Evolutionary conservation across 1,140 invertebrate species (phyloP).

Genomic region (Apis dorsata): DNA sequence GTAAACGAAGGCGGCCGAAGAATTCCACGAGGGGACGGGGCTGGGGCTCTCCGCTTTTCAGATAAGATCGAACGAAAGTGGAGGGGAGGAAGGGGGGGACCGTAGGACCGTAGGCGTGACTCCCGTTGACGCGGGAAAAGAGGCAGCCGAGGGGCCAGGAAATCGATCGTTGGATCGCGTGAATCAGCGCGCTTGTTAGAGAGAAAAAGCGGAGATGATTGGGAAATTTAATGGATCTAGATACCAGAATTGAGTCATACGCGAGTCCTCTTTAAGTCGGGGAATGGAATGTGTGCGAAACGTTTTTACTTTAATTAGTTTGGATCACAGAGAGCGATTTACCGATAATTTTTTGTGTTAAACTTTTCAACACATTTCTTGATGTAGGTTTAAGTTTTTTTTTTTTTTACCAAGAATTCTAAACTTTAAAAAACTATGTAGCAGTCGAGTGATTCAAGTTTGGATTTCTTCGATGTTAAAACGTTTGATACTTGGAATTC

Average conservation of each 20-base stretch:
- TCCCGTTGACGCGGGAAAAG: conserved; percentile 56
- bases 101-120: conserved; percentile 48
- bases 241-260: background rate
- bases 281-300: too few relatives aligned
- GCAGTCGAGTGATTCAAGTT: too few relatives aligned
- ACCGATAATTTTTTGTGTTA: too few relatives aligned
- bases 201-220: background rate
- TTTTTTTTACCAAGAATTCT: too few relatives aligned
- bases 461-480: too few relatives aligned
- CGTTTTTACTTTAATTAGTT: too few relatives aligned
- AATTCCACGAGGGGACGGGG: background rate
- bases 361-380: too few relatives aligned
- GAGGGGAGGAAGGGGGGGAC: background rate
- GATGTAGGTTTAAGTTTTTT: too few relatives aligned
- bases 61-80: conserved; percentile 23
- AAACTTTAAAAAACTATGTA: too few relatives aligned
- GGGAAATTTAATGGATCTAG: background rate
- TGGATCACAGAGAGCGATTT: too few relatives aligned
- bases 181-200: background rate
- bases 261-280: too few relatives aligned
- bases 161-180: conserved; percentile 7
- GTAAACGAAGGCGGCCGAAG: background rate
- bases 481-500: too few relatives aligned
- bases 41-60: background rate
- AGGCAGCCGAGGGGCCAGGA: conserved; percentile 35